Evolutionary conservation across 2,113 vertebrate genomes (phyloP).

Genomic region (Struthio camelus): DNA sequence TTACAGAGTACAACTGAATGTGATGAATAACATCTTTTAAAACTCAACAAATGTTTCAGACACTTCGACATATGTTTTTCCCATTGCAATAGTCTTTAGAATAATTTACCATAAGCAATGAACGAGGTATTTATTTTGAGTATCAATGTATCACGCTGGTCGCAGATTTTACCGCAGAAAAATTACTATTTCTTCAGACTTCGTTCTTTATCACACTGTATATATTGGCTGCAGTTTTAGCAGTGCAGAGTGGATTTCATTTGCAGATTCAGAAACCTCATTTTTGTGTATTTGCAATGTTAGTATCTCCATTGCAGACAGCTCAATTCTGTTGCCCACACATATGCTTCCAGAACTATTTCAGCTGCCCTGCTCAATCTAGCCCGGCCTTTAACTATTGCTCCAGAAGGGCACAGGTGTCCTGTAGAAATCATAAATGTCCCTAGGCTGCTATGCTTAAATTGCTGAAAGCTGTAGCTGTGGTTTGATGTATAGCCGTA

Average conservation of each 20-base stretch:
- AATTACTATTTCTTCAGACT: neutral
- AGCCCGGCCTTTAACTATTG: neutral
- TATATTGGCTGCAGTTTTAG: neutral
- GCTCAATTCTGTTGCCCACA: neutral
- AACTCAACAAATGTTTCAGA: conserved; percentile 18
- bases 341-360: neutral
- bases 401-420: neutral
- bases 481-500: neutral
- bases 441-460: neutral
- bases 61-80: conserved; percentile 3
- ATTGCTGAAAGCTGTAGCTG: neutral
- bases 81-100: neutral
- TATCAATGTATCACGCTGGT: neutral
- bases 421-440: neutral
- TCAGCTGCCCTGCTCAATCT: neutral
- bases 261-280: neutral
- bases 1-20: neutral
- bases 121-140: conserved; percentile 2
- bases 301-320: accelerated
- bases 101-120: conserved; percentile 15
- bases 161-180: neutral
- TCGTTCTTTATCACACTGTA: neutral
- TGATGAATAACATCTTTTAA: neutral
- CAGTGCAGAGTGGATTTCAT: neutral
- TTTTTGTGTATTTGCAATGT: neutral